phyloP scores from a whole-genome alignment of 2,888 invertebrate genomes.

The Eupeodes luniger region DNA sequence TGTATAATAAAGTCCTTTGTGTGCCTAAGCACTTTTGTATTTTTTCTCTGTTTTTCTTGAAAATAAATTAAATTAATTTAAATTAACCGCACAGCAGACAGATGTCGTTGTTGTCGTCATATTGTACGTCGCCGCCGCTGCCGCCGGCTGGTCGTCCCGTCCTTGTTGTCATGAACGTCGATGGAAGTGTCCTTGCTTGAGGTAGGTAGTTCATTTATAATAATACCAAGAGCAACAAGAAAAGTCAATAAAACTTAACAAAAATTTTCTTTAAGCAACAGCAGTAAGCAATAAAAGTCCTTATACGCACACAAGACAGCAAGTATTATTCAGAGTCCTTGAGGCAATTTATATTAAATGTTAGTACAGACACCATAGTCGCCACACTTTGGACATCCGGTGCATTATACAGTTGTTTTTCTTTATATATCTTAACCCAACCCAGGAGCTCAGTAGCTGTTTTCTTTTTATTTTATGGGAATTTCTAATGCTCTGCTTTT shows the following conservation, averaged over 20 bases:
- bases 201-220: conserved; percentile 11
- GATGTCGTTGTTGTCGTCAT: neutral
- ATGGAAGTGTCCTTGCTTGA: neutral
- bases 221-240: conserved; percentile 18
- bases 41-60: neutral
- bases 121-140: too few relatives aligned
- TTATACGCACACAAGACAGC: conserved; percentile 16
- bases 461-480: conserved; percentile 3
- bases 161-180: neutral
- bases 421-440: neutral
- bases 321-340: conserved; percentile 13
- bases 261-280: conserved; percentile 1
- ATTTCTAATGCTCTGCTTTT: neutral
- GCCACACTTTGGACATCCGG: conserved; percentile 54
- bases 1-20: neutral
- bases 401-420: conserved; percentile 52
- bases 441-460: conserved; percentile 16
- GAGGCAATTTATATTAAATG: conserved; percentile 22
- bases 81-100: conserved; percentile 38
- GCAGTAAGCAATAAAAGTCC: conserved; percentile 25
- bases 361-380: conserved; percentile 6
- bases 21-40: neutral
- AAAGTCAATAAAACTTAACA: conserved; percentile 30
- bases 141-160: neutral
- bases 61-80: conserved; percentile 22